Evolutionary conservation across 2,797 vertebrate genomes (phyloP).

Genomic region (Lophius americanus): DNA sequence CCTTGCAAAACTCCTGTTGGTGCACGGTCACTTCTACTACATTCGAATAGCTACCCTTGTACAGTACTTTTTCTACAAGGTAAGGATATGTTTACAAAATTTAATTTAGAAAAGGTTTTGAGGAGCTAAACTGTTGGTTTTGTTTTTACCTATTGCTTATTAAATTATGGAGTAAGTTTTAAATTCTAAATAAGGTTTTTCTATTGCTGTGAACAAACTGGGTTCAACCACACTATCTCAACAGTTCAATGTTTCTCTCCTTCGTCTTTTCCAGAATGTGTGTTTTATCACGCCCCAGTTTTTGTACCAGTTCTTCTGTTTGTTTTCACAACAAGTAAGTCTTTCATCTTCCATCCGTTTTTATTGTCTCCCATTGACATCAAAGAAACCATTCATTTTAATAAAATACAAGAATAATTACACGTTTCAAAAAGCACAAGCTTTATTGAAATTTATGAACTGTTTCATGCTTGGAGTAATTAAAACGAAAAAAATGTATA

Average conservation of each 20-base stretch:
- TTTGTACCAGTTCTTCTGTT: constrained; percentile 99
- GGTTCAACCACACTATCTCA: too few species aligned
- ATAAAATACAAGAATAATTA: background rate
- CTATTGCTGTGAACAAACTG: too few species aligned
- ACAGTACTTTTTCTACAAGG: constrained; percentile 99
- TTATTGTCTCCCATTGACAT: constrained; percentile 15
- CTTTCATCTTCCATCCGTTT: constrained; percentile 31
- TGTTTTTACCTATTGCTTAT: background rate
- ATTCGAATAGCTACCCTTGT: constrained; percentile 99
- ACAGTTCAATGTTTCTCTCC: constrained; percentile 51
- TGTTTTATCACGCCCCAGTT: constrained; percentile 99
- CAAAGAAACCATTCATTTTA: background rate
- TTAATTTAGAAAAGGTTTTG: background rate
- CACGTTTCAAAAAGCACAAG: too few species aligned
- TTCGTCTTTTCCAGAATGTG: constrained; percentile 92
- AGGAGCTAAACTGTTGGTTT: too few species aligned
- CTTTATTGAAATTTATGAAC: too few species aligned
- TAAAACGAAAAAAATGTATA: too few species aligned
- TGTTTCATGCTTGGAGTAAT: too few species aligned
- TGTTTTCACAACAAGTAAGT: constrained; percentile 99
- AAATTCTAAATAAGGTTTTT: too few species aligned
- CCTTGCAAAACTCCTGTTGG: constrained; percentile 95
- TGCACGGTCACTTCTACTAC: constrained; percentile 99
- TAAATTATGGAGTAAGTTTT: background rate
- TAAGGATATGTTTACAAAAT: constrained; percentile 52